A percentile compares a stretch with the other conserved stretches of the same genome.
Conservation (phyloP, 37 sponge, comb jelly and placozoan species). For the Crambe crambe region DNA sequence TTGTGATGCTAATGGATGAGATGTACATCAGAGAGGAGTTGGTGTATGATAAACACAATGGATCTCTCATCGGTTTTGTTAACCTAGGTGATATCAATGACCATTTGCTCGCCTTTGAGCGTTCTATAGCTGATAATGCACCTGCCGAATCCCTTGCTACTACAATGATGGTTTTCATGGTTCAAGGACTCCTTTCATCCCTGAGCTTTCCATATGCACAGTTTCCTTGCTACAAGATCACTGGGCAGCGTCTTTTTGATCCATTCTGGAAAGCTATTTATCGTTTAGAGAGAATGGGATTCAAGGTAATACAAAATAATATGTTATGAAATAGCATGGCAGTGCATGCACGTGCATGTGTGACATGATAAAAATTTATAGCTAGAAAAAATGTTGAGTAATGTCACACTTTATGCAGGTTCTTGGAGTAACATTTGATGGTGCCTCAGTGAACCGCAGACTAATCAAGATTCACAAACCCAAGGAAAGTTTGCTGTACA, state of each 20-base stretch:
- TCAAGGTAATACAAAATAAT: too few species aligned
- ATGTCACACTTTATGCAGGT: constrained; percentile 2
- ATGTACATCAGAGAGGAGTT: constrained; percentile 60
- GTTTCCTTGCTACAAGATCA: too few species aligned
- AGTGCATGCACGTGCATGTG: background rate
- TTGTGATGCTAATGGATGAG: constrained; percentile 47
- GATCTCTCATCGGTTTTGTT: constrained; percentile 51
- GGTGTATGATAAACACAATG: constrained; percentile 54
- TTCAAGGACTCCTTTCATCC: constrained; percentile 8
- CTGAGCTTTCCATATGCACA: too few species aligned
- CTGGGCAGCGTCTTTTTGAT: too few species aligned
- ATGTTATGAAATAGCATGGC: too few species aligned
- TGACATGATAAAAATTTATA: too few species aligned
- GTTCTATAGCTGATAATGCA: background rate
- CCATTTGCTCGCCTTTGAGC: constrained; percentile 3
- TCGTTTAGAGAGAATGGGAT: constrained; percentile 15
- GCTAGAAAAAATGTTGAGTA: too few species aligned
- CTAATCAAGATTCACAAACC: constrained; percentile 3
- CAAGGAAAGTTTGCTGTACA: background rate
- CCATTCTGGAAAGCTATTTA: constrained; percentile 38
- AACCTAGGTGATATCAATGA: constrained; percentile 27
- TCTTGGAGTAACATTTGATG: constrained; percentile 9
- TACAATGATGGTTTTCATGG: constrained; percentile 27
- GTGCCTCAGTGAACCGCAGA: too few species aligned
- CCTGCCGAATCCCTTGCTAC: constrained; percentile 26